Percentiles rank a stretch among this genome's conserved stretches.
phyloP scores from a whole-genome alignment of 2,888 invertebrate species.

The Polydrusus tereticollis region DNA sequence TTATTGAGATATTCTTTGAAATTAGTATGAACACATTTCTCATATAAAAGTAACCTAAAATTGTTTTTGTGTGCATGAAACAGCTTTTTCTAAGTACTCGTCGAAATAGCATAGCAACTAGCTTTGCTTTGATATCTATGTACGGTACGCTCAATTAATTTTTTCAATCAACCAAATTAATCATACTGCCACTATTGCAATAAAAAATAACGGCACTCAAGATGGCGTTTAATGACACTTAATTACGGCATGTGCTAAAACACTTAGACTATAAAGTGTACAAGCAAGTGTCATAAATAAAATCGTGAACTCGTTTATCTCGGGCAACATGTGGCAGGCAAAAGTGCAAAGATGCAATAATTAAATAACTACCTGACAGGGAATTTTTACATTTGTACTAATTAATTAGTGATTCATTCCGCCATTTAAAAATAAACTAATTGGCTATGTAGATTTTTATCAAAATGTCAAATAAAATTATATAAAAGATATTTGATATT shows the following conservation, averaged over 20 bases:
- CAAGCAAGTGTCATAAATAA: slow-evolving; percentile 36
- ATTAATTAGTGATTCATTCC: slow-evolving; percentile 26
- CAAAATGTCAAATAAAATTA: not conserved
- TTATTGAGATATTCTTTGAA: too few species aligned
- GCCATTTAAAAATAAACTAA: slow-evolving; percentile 1
- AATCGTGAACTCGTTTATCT: slow-evolving; percentile 32
- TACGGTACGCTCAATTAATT: slow-evolving; percentile 4
- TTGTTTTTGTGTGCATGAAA: too few species aligned
- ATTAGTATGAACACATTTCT: too few species aligned
- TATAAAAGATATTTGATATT: too few species aligned
- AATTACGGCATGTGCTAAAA: slow-evolving; percentile 42
- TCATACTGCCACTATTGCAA: slow-evolving; percentile 2
- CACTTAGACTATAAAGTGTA: slow-evolving; percentile 30
- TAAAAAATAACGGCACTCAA: slow-evolving; percentile 41
- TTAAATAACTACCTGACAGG: slow-evolving; percentile 36
- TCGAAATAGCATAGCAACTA: too few species aligned
- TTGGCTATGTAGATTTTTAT: not conserved
- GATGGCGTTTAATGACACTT: slow-evolving; percentile 37
- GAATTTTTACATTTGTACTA: slow-evolving; percentile 13
- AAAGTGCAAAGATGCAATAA: slow-evolving; percentile 45
- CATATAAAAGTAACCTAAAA: too few species aligned
- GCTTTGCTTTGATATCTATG: not conserved
- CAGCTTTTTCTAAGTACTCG: too few species aligned
- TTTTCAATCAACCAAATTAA: slow-evolving; percentile 5
- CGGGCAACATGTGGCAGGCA: slow-evolving; percentile 38